Evolutionary conservation across 2,797 vertebrate genomes (phyloP), one percentile per base, ranked within the genome.

Genomic region (Novumbra hubbsi): DNA sequence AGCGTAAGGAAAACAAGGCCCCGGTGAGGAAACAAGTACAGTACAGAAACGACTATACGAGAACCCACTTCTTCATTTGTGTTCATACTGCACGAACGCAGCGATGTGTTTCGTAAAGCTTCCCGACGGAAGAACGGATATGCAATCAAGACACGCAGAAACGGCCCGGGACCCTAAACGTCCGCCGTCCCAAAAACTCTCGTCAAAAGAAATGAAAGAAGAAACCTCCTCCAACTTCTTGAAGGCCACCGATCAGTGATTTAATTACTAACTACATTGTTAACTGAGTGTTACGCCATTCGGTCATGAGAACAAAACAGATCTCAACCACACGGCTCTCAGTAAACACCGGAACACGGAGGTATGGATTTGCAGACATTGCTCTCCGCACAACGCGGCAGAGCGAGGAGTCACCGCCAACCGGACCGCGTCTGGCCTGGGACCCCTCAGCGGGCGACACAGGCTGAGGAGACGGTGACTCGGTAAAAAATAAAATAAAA

Each of bases 201-300:
- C 86, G 89, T 90, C 88, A 85, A 88, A 71, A 24, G 52, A 48
- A 86, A 72, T 80, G 63, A 85, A 27, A 77, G 64, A 74, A 76
- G 48, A 83, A 57, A 79, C 73, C 30, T 16, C 83, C 48, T 64
- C 80, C 83, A 83, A 87, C 34, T 12, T 90, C 70, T 87, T 84
- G 70, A 92, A 92, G 90, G 91, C 90, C 90, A 91, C 90, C 84
- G 79, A 82, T 85, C 71, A 67, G 86, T 83, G 86, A 75, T 83
- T 83, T 63, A 84, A 84, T 76, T 71, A 82, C 72, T 66, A 84
- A 80, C 82, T 81, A 84, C 83, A 81, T 72, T 45, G 41, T 11
- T 30, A 78, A 89, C 85, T 78, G 68, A 73, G 82, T 66, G 80
- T 32, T 75, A 50, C 71, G 14, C 48, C 21, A 27, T 62, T 69